Base-by-base conservation (phyloP, 2,888 invertebrate genomes). In the Mechanitis mazaeus region DNA sequence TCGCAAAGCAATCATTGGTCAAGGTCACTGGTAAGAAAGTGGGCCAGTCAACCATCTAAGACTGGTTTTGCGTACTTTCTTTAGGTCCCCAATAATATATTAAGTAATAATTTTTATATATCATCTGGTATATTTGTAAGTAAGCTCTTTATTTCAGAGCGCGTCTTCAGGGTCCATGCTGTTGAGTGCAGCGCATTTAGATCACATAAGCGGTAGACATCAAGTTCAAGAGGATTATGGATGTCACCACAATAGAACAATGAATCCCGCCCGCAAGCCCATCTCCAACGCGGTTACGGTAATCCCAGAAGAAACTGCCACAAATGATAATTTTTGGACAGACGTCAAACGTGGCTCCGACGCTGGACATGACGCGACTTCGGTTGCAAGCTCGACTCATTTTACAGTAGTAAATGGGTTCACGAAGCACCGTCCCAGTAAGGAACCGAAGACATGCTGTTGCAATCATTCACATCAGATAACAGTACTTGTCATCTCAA, bases 401-500 rank as follows among this genome's bases (percentile, higher is more conserved):
- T 96, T 96, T 80, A 96, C 96, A 11, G 95, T 96, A 60, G 94
- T 96, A 65, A 96, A 96, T 79, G 94, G 94, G 60, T 92, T 94
- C 72, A 92, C 93, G 60, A 92, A 94, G 74, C 91, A 92, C 66
- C 92, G 93, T 76, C 87, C 92, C 66, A 91, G 90, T 66, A 93
- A 93, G 75, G 91, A 91, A 71, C 87, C 87, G 55, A 91, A 91
- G 74, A 89, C 92, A 55, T 94, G 94, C 76, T 95, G 95, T 80
- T 95, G 95, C 80, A 91, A 93, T 76, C 93, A 93, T 70, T 92
- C 92, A 63, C 94, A 96, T 76, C 95, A 95, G 85, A 92, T 96
- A 72, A 95, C 95, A 61, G 94, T 95, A 60, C 92, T 96, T 68
- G 95, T 96, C 68, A 91, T 95, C 78, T 94, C 95, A 58, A 96